phyloP scores from a whole-genome alignment of 1,140 invertebrate genomes.

The Dinothrombium tinctorium region DNA sequence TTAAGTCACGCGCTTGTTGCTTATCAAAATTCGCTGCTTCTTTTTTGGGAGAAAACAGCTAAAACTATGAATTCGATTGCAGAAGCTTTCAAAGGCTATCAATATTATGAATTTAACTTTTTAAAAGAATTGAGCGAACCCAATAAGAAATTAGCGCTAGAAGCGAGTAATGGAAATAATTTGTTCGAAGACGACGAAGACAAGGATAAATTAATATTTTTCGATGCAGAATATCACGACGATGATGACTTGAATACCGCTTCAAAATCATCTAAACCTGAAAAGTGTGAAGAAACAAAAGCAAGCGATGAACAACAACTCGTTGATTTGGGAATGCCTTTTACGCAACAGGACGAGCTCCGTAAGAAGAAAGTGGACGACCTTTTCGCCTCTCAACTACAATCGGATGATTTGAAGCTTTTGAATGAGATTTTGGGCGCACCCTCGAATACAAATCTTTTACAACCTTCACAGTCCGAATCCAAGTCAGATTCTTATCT shows the following conservation, averaged over 20 bases:
- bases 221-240: constrained; percentile 29
- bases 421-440: constrained; percentile 25
- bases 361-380: constrained; percentile 12
- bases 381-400: constrained; percentile 21
- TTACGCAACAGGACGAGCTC: constrained; percentile 12
- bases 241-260: constrained; percentile 16
- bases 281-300: constrained; percentile 8
- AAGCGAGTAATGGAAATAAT: constrained; percentile 9
- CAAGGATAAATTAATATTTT: constrained; percentile 23
- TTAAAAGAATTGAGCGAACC: constrained; percentile 26
- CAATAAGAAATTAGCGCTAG: constrained; percentile 27
- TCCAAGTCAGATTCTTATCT: constrained; percentile 1
- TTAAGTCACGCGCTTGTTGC: constrained; percentile 83
- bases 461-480: not conserved
- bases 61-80: constrained; percentile 52
- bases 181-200: constrained; percentile 13
- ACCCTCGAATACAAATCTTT: constrained; percentile 4
- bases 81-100: constrained; percentile 50
- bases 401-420: constrained; percentile 24
- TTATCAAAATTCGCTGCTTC: constrained; percentile 62
- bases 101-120: constrained; percentile 79
- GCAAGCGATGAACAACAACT: not conserved
- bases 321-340: not conserved
- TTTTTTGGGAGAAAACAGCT: constrained; percentile 57
- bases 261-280: constrained; percentile 9